These are phyloP conservation scores for Pygoscelis adeliae DNA, from an alignment of 2,113 vertebrate species.

Conservation along the genomic window DNA sequence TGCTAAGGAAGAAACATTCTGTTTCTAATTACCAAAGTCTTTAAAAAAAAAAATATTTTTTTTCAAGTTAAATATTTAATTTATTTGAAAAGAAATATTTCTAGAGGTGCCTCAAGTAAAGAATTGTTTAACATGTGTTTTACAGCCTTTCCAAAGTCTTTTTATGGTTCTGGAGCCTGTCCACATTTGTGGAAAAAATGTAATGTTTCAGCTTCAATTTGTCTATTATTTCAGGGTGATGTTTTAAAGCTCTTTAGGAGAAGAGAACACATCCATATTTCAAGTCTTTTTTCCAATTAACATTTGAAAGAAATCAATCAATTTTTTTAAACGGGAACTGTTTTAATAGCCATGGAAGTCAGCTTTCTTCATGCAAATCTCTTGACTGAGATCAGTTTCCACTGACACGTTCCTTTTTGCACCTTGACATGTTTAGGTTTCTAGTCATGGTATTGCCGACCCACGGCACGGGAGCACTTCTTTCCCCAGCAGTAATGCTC, in stretches of 20 bases:
- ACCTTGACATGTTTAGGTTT: rapidly evolving
- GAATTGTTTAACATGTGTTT: conserved; percentile 44
- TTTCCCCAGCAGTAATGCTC: rapidly evolving
- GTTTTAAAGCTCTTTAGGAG: neutral
- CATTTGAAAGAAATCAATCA: neutral
- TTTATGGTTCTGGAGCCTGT: conserved; percentile 35
- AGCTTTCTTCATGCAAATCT: neutral
- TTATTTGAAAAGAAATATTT: conserved; percentile 10
- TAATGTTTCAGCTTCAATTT: conserved; percentile 25
- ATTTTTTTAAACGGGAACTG: neutral
- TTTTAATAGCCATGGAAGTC: neutral
- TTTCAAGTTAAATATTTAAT: neutral
- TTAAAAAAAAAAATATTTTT: rapidly evolving
- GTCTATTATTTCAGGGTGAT: neutral
- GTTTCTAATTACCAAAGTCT: neutral
- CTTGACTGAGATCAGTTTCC: neutral
- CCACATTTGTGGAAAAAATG: conserved; percentile 49
- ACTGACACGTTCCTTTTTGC: rapidly evolving
- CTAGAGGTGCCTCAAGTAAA: conserved; percentile 39
- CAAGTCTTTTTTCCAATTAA: neutral
- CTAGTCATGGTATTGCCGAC: rapidly evolving
- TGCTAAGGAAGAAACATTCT: conserved; percentile 2
- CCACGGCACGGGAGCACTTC: rapidly evolving
- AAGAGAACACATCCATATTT: neutral
- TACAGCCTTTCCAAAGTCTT: conserved; percentile 26